Conservation (phyloP, 1,140 invertebrate species). For the Thaumatotibia leucotreta region DNA sequence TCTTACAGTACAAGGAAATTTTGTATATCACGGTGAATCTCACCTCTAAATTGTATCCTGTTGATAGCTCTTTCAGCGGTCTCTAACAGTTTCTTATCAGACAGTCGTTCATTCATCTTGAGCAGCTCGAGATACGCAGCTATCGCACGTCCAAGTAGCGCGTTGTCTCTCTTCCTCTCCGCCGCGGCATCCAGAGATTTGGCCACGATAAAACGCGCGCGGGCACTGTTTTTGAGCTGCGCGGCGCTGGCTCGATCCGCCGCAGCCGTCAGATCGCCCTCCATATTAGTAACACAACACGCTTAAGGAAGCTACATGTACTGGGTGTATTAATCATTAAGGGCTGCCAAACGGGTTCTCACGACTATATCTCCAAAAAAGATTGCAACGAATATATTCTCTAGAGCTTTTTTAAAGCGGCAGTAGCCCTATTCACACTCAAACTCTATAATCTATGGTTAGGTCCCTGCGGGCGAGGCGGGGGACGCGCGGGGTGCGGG, state of each 20-base stretch:
- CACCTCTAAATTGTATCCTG: conserved; percentile 88
- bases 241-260: conserved; percentile 60
- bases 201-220: conserved; percentile 80
- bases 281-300: conserved; percentile 62
- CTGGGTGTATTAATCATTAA: neutral
- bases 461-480: conserved; percentile 36
- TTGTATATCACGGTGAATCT: no score
- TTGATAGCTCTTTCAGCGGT: conserved; percentile 83
- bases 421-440: neutral
- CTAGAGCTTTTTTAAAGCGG: no score
- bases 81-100: conserved; percentile 66
- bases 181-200: conserved; percentile 81
- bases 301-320: conserved; percentile 43
- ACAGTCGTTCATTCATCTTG: conserved; percentile 79
- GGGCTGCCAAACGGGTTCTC: neutral
- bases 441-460: conserved; percentile 14
- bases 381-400: no score
- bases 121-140: conserved; percentile 80
- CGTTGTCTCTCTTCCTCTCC: conserved; percentile 82
- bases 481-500: conserved; percentile 59
- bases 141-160: conserved; percentile 82
- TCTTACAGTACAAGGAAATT: no score
- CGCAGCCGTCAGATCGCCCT: conserved; percentile 57
- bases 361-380: no score
- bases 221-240: conserved; percentile 77